Conservation (phyloP, 1,140 invertebrate genomes). For the Megalonaias nervosa region DNA sequence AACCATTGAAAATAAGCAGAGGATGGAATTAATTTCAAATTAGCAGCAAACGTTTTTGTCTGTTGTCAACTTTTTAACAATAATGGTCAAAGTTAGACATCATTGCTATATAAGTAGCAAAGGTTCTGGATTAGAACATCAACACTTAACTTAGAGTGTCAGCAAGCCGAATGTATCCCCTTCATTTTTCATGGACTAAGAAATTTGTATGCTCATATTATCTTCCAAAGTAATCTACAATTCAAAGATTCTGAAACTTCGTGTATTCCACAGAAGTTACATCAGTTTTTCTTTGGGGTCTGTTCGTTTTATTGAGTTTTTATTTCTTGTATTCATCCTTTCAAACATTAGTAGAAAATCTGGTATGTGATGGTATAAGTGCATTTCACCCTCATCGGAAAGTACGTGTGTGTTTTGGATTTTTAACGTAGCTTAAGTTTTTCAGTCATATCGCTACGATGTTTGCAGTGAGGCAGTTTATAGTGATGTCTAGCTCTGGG, state of each 20-base stretch:
- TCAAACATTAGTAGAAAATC: slow-evolving; percentile 4
- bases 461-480: too few species aligned
- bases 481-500: too few species aligned
- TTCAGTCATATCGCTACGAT: too few species aligned
- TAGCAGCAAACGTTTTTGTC: too few species aligned
- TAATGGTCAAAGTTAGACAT: too few species aligned
- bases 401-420: too few species aligned
- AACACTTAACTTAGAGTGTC: background rate
- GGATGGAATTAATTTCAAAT: too few species aligned
- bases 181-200: slow-evolving; percentile 10
- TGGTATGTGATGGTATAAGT: background rate
- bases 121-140: too few species aligned
- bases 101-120: too few species aligned
- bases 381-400: background rate
- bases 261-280: slow-evolving; percentile 24
- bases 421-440: too few species aligned
- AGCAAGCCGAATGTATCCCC: slow-evolving; percentile 7
- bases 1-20: too few species aligned
- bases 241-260: slow-evolving; percentile 18
- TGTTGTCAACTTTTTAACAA: too few species aligned
- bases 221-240: slow-evolving; percentile 4
- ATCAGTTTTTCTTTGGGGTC: slow-evolving; percentile 3
- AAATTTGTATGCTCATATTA: slow-evolving; percentile 1
- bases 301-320: slow-evolving; percentile 10
- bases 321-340: background rate